Percentiles rank a stretch among this genome's conserved stretches.
Evolutionary conservation across 1,140 invertebrate genomes (phyloP).

Genomic region (Brachionus plicatilis): DNA sequence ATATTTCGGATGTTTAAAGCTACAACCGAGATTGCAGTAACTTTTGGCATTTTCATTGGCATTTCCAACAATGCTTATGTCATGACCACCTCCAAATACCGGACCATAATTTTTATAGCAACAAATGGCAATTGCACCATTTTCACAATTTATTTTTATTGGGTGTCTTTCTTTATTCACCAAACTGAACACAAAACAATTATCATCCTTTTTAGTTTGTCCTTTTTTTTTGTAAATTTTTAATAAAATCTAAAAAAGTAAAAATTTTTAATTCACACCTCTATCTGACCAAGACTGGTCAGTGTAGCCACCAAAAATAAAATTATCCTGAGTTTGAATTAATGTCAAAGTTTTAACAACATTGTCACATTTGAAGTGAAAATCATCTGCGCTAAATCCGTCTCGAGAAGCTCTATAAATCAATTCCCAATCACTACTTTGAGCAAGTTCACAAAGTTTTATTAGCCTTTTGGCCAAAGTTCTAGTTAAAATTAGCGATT

Average conservation of each 20-base stretch:
- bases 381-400: neutral
- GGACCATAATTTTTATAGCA: slow-evolving; percentile 5
- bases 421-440: neutral
- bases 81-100: slow-evolving; percentile 11
- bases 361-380: slow-evolving; percentile 23
- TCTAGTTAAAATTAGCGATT: neutral
- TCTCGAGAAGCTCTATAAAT: slow-evolving; percentile 13
- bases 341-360: neutral
- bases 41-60: neutral
- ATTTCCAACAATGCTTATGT: neutral
- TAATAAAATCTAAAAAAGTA: neutral
- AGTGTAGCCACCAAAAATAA: slow-evolving; percentile 21
- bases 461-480: neutral
- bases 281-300: neutral
- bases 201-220: neutral
- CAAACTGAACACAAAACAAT: neutral
- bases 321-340: neutral
- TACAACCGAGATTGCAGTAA: slow-evolving; percentile 1
- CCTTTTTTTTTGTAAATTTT: neutral
- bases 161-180: neutral
- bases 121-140: neutral
- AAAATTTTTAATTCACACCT: neutral
- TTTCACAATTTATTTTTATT: neutral
- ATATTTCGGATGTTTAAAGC: slow-evolving; percentile 8
- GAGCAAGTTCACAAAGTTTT: neutral